Evolutionary conservation across 1,140 invertebrate species (phyloP).

Genomic region (Diorhabda elongata): DNA sequence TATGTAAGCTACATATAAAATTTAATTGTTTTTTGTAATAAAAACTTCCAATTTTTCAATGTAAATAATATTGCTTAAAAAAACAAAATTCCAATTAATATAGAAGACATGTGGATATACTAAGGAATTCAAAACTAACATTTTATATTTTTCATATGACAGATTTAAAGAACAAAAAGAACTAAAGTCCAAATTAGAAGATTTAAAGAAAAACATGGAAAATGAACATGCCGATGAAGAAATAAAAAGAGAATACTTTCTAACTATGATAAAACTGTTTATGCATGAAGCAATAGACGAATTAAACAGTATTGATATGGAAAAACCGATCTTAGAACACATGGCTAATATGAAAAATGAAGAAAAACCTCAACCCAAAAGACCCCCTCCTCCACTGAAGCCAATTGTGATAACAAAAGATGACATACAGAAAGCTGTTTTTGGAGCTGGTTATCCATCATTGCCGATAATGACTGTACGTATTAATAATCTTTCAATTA

Average conservation of each 20-base stretch:
- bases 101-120: too few relatives aligned
- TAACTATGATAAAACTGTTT: constrained; percentile 73
- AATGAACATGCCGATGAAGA: constrained; percentile 72
- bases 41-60: too few relatives aligned
- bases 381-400: constrained; percentile 58
- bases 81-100: too few relatives aligned
- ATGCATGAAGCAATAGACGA: constrained; percentile 74
- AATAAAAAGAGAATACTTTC: constrained; percentile 75
- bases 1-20: too few relatives aligned
- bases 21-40: too few relatives aligned
- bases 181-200: constrained; percentile 64
- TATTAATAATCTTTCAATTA: too few relatives aligned
- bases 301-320: constrained; percentile 64
- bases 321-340: constrained; percentile 70
- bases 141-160: too few relatives aligned
- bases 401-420: constrained; percentile 92
- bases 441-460: constrained; percentile 91
- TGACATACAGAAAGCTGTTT: constrained; percentile 86
- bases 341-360: constrained; percentile 56
- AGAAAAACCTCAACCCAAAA: constrained; percentile 45
- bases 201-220: constrained; percentile 60
- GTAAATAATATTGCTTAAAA: too few relatives aligned
- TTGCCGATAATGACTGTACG: constrained; percentile 76
- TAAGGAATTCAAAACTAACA: too few relatives aligned
- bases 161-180: constrained; percentile 77